These are phyloP conservation scores for Dynastes maya DNA, from an alignment of 2,888 invertebrate species.

Conservation along the genomic window DNA sequence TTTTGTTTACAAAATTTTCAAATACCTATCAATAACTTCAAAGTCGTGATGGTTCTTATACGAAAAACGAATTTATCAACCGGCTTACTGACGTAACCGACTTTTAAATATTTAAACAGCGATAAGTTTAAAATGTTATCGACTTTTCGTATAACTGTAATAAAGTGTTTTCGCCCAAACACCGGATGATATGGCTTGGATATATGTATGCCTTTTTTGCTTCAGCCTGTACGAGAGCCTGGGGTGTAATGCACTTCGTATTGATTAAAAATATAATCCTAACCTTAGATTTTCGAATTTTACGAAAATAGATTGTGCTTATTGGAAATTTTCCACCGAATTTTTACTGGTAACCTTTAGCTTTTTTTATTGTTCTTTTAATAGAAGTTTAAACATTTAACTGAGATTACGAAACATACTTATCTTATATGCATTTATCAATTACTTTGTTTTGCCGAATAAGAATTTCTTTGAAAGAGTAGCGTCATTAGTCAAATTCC, in stretches of 20 bases:
- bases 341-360: neutral
- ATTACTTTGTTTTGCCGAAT: neutral
- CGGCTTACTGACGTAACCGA: neutral
- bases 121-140: neutral
- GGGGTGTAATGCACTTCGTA: neutral
- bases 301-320: slow-evolving; percentile 15
- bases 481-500: neutral
- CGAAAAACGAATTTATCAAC: slow-evolving; percentile 5
- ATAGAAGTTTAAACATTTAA: slow-evolving; percentile 1
- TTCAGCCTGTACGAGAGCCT: too few relatives aligned
- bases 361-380: slow-evolving; percentile 29
- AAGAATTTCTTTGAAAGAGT: neutral
- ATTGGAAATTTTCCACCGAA: slow-evolving; percentile 25
- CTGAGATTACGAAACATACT: neutral
- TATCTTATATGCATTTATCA: neutral
- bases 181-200: too few relatives aligned
- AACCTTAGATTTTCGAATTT: slow-evolving; percentile 24
- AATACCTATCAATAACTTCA: slow-evolving; percentile 10
- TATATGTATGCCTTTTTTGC: too few relatives aligned
- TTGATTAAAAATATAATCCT: slow-evolving; percentile 39
- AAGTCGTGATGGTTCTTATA: neutral
- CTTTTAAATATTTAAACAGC: neutral
- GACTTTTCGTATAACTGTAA: neutral
- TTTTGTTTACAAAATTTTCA: slow-evolving; percentile 37
- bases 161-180: too few relatives aligned